A percentile compares a stretch with the other conserved stretches of the same genome.
These are phyloP conservation scores for Trypoxylon attenuatum DNA, from an alignment of 2,888 invertebrate genomes.

Conservation along the genomic window DNA sequence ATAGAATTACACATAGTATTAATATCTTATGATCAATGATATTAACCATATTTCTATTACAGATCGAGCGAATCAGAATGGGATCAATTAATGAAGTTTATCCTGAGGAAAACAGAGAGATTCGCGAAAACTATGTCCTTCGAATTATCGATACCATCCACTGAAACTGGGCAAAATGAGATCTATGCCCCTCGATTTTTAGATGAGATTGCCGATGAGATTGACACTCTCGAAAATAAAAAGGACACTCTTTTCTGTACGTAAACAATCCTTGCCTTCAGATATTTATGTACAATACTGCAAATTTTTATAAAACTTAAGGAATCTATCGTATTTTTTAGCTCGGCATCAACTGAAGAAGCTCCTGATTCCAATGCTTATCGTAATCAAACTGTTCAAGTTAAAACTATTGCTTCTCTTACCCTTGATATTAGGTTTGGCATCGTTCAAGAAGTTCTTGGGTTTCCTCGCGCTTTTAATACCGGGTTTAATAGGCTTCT, in stretches of 20 bases:
- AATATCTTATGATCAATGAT: neutral
- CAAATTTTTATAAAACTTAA: conserved; percentile 7
- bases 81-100: conserved; percentile 87
- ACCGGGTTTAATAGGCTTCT: conserved; percentile 89
- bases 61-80: conserved; percentile 86
- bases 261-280: conserved; percentile 72
- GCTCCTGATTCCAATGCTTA: conserved; percentile 86
- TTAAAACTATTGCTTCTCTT: conserved; percentile 87
- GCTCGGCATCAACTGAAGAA: conserved; percentile 89
- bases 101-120: conserved; percentile 84
- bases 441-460: conserved; percentile 89
- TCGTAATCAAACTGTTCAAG: conserved; percentile 89
- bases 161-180: conserved; percentile 76
- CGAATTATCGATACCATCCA: conserved; percentile 81
- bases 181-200: conserved; percentile 89
- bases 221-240: conserved; percentile 88
- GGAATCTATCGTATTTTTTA: conserved; percentile 61
- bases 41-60: neutral
- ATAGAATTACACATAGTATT: neutral
- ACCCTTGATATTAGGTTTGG: conserved; percentile 88
- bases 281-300: too few relatives aligned
- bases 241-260: conserved; percentile 88
- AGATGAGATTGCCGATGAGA: conserved; percentile 88
- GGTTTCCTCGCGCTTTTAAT: conserved; percentile 87
- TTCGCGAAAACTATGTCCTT: conserved; percentile 87